These are phyloP conservation scores for Drosophila maculinotata DNA, from an alignment of 2,888 invertebrate genomes.

Conservation along the genomic window DNA sequence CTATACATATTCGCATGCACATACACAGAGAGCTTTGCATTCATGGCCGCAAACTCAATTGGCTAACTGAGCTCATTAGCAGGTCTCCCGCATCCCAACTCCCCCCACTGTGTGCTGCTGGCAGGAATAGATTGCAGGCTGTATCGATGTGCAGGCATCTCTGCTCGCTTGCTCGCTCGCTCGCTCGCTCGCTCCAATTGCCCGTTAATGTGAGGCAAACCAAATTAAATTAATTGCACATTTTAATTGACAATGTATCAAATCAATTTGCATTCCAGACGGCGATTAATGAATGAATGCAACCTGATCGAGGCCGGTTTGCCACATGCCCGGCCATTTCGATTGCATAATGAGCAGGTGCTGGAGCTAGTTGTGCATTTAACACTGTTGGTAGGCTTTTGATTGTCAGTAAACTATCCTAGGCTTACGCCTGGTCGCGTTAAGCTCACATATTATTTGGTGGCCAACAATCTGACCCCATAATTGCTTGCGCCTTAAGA, in stretches of 20 bases:
- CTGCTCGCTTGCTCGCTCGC: conserved; percentile 12
- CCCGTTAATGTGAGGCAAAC: conserved; percentile 67
- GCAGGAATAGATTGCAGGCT: neutral
- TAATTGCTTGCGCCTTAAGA: neutral
- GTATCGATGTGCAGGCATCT: conserved; percentile 7
- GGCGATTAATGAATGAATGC: conserved; percentile 69
- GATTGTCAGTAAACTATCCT: conserved; percentile 62
- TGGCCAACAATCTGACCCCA: conserved; percentile 6
- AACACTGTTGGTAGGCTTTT: conserved; percentile 30
- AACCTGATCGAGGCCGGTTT: conserved; percentile 22
- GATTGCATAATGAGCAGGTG: conserved; percentile 57
- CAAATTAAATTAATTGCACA: conserved; percentile 81
- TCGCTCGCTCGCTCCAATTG: conserved; percentile 33
- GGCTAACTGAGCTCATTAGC: conserved; percentile 81
- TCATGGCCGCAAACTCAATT: conserved; percentile 69
- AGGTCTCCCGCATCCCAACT: neutral
- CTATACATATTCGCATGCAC: conserved; percentile 18
- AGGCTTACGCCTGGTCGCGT: conserved; percentile 45
- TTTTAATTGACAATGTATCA: conserved; percentile 81
- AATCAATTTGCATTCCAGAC: conserved; percentile 74
- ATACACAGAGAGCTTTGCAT: conserved; percentile 21
- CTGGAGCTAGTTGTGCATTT: conserved; percentile 24
- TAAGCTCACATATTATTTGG: conserved; percentile 38
- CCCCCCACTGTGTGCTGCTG: too few species aligned
- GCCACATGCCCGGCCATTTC: conserved; percentile 28